phyloP scores from a whole-genome alignment of 2,797 vertebrate species.

The Hyperoplus lanceolatus region DNA sequence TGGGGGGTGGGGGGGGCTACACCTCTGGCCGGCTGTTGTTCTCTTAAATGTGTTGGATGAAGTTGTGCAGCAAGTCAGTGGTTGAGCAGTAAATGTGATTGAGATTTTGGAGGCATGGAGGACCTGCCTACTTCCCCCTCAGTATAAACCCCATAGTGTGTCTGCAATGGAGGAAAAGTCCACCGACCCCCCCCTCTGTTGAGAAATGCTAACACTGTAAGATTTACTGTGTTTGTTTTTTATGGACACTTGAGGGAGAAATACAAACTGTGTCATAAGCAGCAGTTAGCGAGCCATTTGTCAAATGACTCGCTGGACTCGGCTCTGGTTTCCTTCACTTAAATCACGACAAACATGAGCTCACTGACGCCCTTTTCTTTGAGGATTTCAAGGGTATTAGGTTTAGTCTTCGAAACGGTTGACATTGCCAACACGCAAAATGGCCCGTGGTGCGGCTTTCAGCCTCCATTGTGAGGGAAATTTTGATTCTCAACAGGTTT shows the following conservation, averaged over 20 bases:
- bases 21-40: constrained; percentile 4
- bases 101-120: neutral
- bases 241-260: neutral
- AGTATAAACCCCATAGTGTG: neutral
- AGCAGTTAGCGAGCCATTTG: neutral
- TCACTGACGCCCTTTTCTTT: neutral
- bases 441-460: rapidly evolving
- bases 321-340: constrained; percentile 1
- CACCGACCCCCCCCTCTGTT: neutral
- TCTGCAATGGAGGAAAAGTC: neutral
- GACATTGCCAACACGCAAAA: neutral
- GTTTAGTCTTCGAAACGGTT: neutral
- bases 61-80: constrained; percentile 10
- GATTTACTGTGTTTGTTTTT: neutral
- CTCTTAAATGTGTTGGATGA: constrained; percentile 2
- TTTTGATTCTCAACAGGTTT: neutral
- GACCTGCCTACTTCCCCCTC: constrained; percentile 2
- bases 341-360: constrained; percentile 16
- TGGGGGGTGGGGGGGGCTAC: neutral
- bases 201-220: neutral
- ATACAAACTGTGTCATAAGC: neutral
- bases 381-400: constrained; percentile 7
- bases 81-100: neutral
- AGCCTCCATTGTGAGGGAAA: neutral
- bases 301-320: constrained; percentile 5